phyloP scores from a whole-genome alignment of 2,797 vertebrate genomes.

The Sandelia bainsii region DNA sequence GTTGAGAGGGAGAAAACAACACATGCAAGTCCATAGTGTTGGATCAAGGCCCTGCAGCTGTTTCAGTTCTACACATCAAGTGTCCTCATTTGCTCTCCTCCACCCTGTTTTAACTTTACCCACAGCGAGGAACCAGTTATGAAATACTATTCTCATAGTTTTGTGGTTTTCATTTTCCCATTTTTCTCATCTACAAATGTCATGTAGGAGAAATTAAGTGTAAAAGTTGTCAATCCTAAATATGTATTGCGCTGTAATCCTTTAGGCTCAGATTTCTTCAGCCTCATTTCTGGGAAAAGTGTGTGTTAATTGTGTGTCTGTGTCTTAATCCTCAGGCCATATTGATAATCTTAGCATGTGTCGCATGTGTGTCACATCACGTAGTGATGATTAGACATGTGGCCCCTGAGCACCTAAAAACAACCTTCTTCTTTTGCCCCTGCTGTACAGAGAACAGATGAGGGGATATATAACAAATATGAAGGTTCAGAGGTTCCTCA shows the following conservation, averaged over 20 bases:
- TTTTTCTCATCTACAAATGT: conserved; percentile 15
- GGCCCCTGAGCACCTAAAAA: neutral
- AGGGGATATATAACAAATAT: conserved; percentile 30
- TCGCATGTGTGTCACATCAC: conserved; percentile 16
- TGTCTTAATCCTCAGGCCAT: conserved; percentile 51
- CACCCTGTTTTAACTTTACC: conserved; percentile 16
- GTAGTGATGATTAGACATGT: neutral
- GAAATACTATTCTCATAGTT: conserved; percentile 23
- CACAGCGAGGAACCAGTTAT: conserved; percentile 18
- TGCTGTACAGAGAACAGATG: neutral
- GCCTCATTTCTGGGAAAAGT: conserved; percentile 36
- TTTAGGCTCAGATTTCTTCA: conserved; percentile 34
- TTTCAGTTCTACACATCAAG: conserved; percentile 29
- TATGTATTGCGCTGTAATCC: conserved; percentile 30
- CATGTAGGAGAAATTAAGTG: conserved; percentile 10
- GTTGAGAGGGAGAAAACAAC: conserved; percentile 12
- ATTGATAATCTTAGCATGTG: conserved; percentile 47
- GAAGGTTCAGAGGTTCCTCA: conserved; percentile 23
- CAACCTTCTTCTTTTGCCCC: neutral
- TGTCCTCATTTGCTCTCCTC: conserved; percentile 51
- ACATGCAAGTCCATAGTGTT: conserved; percentile 48
- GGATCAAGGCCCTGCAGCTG: conserved; percentile 51
- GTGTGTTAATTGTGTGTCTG: conserved; percentile 42
- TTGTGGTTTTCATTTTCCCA: conserved; percentile 11
- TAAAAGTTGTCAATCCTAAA: conserved; percentile 5